Conservation (phyloP, 2,113 vertebrate species). For the Galeopterus variegatus region DNA sequence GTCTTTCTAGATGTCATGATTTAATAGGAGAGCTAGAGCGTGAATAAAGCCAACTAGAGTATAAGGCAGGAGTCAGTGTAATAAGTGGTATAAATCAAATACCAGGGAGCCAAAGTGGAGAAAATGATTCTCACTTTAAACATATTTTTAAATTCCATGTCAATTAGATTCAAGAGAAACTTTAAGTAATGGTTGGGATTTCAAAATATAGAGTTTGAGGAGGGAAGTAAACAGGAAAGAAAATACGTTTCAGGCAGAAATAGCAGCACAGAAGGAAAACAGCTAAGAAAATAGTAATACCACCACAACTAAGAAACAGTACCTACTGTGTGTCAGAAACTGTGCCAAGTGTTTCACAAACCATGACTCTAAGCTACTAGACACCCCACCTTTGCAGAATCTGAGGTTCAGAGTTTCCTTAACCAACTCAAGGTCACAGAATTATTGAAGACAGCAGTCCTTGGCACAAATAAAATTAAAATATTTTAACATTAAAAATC, state of each 20-base stretch:
- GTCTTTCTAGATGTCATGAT: background rate
- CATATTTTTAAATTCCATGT: background rate
- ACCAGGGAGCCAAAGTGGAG: background rate
- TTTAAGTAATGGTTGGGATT: background rate
- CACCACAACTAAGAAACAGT: accelerated
- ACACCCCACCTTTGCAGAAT: background rate
- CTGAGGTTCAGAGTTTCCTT: background rate
- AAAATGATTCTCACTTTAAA: background rate
- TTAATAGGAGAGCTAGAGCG: background rate
- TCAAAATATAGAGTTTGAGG: background rate
- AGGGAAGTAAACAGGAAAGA: background rate
- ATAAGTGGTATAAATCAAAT: too few species aligned
- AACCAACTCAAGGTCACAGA: too few species aligned
- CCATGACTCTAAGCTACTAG: accelerated
- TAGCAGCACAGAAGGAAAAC: background rate
- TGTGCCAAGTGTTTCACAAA: background rate
- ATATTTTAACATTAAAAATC: background rate
- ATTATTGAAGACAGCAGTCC: background rate
- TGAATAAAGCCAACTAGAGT: background rate
- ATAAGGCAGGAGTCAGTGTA: too few species aligned
- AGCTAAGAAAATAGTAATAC: background rate
- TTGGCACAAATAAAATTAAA: background rate
- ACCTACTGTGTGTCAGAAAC: accelerated
- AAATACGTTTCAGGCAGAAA: background rate
- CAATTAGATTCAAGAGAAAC: background rate